Conservation (phyloP, 2,888 invertebrate species). For the Mellilla xanthometata region DNA sequence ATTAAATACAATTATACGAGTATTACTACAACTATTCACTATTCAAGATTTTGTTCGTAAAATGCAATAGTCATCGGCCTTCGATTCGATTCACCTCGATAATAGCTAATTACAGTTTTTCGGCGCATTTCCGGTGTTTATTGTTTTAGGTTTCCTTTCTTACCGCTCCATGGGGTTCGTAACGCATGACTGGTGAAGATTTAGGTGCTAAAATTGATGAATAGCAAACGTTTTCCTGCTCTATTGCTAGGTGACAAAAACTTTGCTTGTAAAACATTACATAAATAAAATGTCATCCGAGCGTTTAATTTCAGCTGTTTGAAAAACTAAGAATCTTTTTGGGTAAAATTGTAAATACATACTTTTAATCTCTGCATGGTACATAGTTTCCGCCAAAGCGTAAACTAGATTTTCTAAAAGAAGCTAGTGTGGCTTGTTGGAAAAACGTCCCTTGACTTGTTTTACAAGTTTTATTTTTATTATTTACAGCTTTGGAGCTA, state of each 20-base stretch:
- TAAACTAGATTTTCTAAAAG: no score
- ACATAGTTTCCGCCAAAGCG: no score
- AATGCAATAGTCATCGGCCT: conserved; percentile 35
- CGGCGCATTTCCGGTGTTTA: conserved; percentile 40
- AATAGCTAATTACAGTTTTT: conserved; percentile 53
- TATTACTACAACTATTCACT: no score
- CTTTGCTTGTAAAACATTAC: not conserved
- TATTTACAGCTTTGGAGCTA: conserved; percentile 64
- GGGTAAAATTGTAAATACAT: no score
- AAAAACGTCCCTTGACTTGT: no score
- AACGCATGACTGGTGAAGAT: conserved; percentile 25
- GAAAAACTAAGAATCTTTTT: no score
- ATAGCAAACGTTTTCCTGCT: conserved; percentile 10
- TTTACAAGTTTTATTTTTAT: not conserved
- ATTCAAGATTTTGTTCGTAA: conserved; percentile 1
- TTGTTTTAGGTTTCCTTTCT: conserved; percentile 51
- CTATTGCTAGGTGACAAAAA: conserved; percentile 5
- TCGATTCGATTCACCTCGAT: conserved; percentile 41
- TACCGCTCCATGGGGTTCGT: conserved; percentile 36
- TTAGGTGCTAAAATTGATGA: conserved; percentile 11
- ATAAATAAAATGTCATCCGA: no score
- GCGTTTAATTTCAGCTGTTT: no score
- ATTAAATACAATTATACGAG: no score
- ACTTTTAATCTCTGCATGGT: no score
- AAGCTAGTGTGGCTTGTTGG: no score